Conservation (phyloP, 1,140 invertebrate genomes). For the Macrotrachela quadricornifera region DNA sequence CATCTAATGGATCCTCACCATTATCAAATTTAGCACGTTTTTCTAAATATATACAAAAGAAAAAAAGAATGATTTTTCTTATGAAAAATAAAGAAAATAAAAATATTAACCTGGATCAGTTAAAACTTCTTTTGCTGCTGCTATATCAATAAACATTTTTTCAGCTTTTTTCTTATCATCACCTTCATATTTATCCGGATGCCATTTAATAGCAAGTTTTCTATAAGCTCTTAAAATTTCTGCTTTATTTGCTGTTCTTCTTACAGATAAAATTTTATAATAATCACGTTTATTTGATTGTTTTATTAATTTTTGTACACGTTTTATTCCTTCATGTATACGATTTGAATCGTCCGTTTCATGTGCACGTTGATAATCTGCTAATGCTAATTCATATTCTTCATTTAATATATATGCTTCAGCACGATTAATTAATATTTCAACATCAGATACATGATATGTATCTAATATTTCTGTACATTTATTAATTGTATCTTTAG, state of each 20-base stretch:
- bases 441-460: constrained; percentile 40
- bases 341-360: constrained; percentile 57
- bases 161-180: constrained; percentile 83
- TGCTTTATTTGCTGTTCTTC: constrained; percentile 58
- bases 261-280: constrained; percentile 73
- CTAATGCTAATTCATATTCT: constrained; percentile 69
- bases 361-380: constrained; percentile 58
- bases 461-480: constrained; percentile 61
- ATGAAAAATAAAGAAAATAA: neutral
- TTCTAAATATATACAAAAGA: constrained; percentile 41
- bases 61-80: too few relatives aligned
- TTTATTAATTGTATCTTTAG: constrained; percentile 41
- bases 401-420: constrained; percentile 73
- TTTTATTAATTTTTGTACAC: constrained; percentile 77
- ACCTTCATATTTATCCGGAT: constrained; percentile 88
- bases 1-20: constrained; percentile 89
- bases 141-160: constrained; percentile 95
- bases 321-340: constrained; percentile 66
- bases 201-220: constrained; percentile 75
- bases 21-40: constrained; percentile 75
- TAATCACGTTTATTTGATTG: constrained; percentile 79
- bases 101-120: constrained; percentile 40
- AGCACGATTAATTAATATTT: constrained; percentile 64
- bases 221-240: constrained; percentile 94
- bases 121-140: constrained; percentile 86